Base-by-base conservation (phyloP, 2,888 invertebrate genomes). In the Quadroppia sp. region DNA sequence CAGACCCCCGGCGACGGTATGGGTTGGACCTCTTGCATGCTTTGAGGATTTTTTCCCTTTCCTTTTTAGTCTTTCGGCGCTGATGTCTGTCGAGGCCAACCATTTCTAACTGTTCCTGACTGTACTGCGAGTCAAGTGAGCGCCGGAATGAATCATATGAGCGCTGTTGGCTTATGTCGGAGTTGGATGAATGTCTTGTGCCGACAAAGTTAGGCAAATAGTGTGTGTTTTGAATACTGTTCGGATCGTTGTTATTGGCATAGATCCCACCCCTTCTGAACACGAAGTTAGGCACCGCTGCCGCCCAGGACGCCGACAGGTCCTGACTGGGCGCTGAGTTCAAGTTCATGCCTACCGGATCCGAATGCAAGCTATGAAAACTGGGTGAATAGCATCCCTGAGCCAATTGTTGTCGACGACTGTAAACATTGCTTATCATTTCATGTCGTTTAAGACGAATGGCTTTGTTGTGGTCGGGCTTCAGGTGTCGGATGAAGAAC, bases 241-340 rank as follows among this genome's bases (percentile, higher is more conserved):
- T 79, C 36, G 82, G 80, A 61, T 80, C 78, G 36, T 82, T n/a
- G n/a, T n/a, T n/a, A n/a, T n/a, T 80, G 61, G 80, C 78, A 76
- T 88, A 89, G 15, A 95, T 84, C 0, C 93, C 95, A 79, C 91
- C 91, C 79, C 95, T 86, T 2, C 95, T 86, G 9, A 88, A 88
- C 0, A 94, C 89, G 80, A 94, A 87, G 78, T 92, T 89, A 0
- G 94, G 94, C 77, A 96, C 84, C 77, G 92, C 92, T 72, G 91
- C 92, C 53, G 92, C 92, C 92, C 94, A 95, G 0, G 92, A 91
- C 0, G 94, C 92, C 74, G 93, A 93, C 71, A 95, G 86, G 79
- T 92, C 92, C 75, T 91, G 90, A 72, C 89, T 90, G 13, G 85
- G 86, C 69, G 87, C 87, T 69, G 89, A 89, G 80, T 90, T 89